A percentile compares a stretch with the other conserved stretches of the same genome.
Evolutionary conservation across 2,113 vertebrate genomes (phyloP).

Genomic region (Hypocryptadius cinnamomeus): DNA sequence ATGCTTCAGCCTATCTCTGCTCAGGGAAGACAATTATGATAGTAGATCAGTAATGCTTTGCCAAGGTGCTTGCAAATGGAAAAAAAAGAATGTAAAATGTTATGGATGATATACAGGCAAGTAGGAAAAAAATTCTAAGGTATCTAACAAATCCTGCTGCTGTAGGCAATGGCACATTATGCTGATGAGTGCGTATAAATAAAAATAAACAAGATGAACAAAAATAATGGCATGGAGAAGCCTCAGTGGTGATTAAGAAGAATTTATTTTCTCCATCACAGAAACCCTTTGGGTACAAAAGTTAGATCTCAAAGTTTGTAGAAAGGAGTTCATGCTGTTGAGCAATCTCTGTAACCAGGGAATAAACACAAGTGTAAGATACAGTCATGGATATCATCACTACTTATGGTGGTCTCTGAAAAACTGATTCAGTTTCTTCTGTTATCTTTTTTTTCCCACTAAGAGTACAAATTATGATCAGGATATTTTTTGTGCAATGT

Average conservation of each 20-base stretch:
- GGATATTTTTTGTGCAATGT: not conserved
- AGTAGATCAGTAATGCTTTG: not conserved
- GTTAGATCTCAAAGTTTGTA: not conserved
- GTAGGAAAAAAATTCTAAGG: not conserved
- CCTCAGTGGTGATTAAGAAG: not conserved
- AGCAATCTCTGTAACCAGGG: not conserved
- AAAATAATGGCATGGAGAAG: not conserved
- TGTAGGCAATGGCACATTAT: not conserved
- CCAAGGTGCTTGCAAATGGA: not conserved
- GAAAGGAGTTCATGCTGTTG: not conserved
- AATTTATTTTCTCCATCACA: not conserved
- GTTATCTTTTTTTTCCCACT: rapidly evolving
- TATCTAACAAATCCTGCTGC: not conserved
- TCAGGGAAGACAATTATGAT: not conserved
- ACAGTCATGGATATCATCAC: not conserved
- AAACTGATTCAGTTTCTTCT: not conserved
- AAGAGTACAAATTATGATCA: not conserved
- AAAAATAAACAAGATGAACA: not conserved
- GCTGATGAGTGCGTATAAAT: not conserved
- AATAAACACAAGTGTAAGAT: not conserved
- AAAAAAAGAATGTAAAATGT: not conserved
- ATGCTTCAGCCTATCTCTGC: not conserved
- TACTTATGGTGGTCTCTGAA: not conserved
- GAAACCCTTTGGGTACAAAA: not conserved
- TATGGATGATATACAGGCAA: not conserved